Conservation (phyloP, 2,797 vertebrate species). For the Sebastes dallii region DNA sequence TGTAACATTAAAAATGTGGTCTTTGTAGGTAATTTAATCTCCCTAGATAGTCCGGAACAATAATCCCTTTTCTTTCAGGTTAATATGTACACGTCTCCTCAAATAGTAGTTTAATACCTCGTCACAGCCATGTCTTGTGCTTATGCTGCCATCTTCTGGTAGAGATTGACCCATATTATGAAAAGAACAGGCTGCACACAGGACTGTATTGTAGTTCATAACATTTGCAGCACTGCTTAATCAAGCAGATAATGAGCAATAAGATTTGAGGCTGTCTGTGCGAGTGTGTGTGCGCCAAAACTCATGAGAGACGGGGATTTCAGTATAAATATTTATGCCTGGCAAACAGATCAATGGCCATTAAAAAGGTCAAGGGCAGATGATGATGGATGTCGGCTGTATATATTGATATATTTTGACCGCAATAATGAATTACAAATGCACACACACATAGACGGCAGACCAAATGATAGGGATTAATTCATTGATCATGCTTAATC, state of each 20-base stretch:
- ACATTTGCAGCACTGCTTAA: constrained; percentile 71
- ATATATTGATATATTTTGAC: constrained; percentile 73
- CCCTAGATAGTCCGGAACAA: constrained; percentile 10
- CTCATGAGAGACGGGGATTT: constrained; percentile 43
- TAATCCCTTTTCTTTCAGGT: constrained; percentile 15
- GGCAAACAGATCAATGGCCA: constrained; percentile 79
- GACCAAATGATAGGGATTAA: constrained; percentile 72
- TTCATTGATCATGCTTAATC: constrained; percentile 76
- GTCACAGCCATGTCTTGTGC: constrained; percentile 9
- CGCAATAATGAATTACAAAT: constrained; percentile 68
- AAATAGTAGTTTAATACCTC: constrained; percentile 1
- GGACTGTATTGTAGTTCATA: constrained; percentile 56
- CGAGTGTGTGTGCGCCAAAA: constrained; percentile 32
- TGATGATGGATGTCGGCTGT: constrained; percentile 74
- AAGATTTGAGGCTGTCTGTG: constrained; percentile 48
- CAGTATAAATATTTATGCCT: constrained; percentile 77
- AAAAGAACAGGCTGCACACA: constrained; percentile 9
- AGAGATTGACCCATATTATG: not conserved
- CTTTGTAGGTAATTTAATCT: constrained; percentile 32
- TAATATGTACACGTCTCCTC: constrained; percentile 12
- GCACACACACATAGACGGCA: constrained; percentile 18
- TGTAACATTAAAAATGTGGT: constrained; percentile 11
- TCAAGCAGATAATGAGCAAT: constrained; percentile 77
- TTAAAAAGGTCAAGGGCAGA: constrained; percentile 81
- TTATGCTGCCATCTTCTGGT: constrained; percentile 75